These are phyloP conservation scores for Limnothrissa miodon DNA, from an alignment of 2,113 vertebrate genomes.

Conservation along the genomic window DNA sequence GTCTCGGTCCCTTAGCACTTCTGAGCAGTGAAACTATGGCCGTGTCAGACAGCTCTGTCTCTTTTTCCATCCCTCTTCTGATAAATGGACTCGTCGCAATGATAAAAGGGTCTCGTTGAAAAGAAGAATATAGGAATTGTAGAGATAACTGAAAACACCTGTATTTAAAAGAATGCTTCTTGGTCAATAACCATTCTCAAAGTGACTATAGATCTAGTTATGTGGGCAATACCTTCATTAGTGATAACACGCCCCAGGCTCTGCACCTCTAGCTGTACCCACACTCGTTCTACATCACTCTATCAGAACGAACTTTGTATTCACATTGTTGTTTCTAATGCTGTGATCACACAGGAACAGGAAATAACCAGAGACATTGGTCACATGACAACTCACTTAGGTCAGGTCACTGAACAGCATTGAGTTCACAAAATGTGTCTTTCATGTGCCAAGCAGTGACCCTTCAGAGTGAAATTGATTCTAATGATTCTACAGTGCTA, in stretches of 20 bases:
- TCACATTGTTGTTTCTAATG: too few species aligned
- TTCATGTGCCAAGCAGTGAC: not conserved
- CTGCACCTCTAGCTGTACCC: not conserved
- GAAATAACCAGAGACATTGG: too few species aligned
- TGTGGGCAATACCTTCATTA: not conserved
- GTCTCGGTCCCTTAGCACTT: slow-evolving; percentile 73
- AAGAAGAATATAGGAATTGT: not conserved
- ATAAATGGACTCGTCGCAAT: not conserved
- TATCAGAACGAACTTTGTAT: too few species aligned
- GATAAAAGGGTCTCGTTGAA: too few species aligned
- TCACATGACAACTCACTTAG: too few species aligned
- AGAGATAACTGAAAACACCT: not conserved
- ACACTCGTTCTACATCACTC: too few species aligned
- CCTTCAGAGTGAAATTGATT: not conserved
- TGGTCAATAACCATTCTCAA: not conserved
- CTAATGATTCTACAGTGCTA: not conserved
- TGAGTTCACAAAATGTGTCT: too few species aligned
- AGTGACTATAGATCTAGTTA: not conserved
- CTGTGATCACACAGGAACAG: too few species aligned
- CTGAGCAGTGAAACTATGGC: slow-evolving; percentile 67
- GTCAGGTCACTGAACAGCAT: too few species aligned
- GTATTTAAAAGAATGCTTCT: not conserved
- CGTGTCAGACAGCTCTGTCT: slow-evolving; percentile 41
- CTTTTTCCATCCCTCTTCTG: not conserved
- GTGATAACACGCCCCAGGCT: not conserved